Conservation (phyloP, 2,113 vertebrate genomes). For the Corvus moneduloides region DNA sequence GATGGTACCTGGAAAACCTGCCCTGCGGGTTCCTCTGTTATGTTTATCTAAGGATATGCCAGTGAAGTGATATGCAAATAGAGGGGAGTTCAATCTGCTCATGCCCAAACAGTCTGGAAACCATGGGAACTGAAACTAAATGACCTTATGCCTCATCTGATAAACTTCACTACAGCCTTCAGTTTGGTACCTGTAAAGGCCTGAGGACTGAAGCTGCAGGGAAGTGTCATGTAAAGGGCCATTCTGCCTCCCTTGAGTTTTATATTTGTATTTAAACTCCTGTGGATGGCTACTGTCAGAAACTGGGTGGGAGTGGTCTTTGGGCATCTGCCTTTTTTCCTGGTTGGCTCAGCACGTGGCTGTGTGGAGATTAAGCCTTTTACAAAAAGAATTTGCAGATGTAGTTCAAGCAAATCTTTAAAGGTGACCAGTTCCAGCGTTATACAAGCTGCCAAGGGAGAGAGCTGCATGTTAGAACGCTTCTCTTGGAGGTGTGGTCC, state of each 20-base stretch:
- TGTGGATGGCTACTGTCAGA: neutral
- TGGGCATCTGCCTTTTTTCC: neutral
- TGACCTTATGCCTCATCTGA: neutral
- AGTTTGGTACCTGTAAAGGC: neutral
- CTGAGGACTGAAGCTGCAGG: neutral
- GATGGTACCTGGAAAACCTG: neutral
- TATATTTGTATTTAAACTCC: neutral
- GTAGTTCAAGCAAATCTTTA: neutral
- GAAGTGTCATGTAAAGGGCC: neutral
- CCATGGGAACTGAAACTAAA: neutral
- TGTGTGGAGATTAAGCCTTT: neutral
- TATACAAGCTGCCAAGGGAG: neutral
- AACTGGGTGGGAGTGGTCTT: neutral
- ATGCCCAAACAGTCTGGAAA: neutral
- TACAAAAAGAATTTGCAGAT: neutral
- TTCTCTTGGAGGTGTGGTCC: neutral
- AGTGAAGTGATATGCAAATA: neutral
- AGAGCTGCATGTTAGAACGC: neutral
- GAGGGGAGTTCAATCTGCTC: neutral
- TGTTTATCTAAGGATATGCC: neutral
- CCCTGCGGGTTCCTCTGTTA: neutral
- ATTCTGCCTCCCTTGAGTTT: neutral
- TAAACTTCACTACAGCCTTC: neutral
- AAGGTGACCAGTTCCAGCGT: neutral
- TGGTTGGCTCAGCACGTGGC: neutral